Conservation (phyloP, 2,888 invertebrate genomes). For the Agrotis puta region DNA sequence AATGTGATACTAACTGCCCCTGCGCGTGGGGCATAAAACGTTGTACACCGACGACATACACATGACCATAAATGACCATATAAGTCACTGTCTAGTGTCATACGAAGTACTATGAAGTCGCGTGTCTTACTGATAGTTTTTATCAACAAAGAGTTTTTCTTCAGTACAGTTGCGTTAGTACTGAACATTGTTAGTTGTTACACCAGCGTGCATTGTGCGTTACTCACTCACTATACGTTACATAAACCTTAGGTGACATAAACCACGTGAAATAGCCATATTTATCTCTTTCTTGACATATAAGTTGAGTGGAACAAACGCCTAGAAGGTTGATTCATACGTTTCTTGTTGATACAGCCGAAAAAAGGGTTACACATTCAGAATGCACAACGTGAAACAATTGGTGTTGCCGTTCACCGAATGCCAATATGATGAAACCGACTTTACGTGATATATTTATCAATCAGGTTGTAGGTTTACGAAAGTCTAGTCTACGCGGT, state of each 20-base stretch:
- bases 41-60: conserved; percentile 23
- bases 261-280: conserved; percentile 41
- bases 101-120: conserved; percentile 1
- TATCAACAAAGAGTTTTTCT: conserved; percentile 51
- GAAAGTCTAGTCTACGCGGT: conserved; percentile 78
- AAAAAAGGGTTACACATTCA: conserved; percentile 74
- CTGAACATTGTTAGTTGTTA: conserved; percentile 43
- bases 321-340: conserved; percentile 59
- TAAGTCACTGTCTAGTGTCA: conserved; percentile 23
- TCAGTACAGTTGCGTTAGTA: conserved; percentile 33
- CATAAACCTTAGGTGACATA: conserved; percentile 57
- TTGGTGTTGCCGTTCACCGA: conserved; percentile 71
- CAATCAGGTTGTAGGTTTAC: conserved; percentile 80
- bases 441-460: conserved; percentile 84
- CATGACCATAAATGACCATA: conserved; percentile 32
- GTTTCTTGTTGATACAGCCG: conserved; percentile 64
- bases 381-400: conserved; percentile 74
- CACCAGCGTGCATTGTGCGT: conserved; percentile 44
- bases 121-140: conserved; percentile 25
- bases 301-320: conserved; percentile 41
- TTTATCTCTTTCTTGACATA: conserved; percentile 44
- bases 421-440: conserved; percentile 81
- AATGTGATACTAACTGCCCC: conserved; percentile 48
- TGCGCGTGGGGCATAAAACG: conserved; percentile 26
- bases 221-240: conserved; percentile 48